These are phyloP conservation scores for Hirtodrosophila histrioides DNA, from an alignment of 2,888 invertebrate species.

Conservation along the genomic window DNA sequence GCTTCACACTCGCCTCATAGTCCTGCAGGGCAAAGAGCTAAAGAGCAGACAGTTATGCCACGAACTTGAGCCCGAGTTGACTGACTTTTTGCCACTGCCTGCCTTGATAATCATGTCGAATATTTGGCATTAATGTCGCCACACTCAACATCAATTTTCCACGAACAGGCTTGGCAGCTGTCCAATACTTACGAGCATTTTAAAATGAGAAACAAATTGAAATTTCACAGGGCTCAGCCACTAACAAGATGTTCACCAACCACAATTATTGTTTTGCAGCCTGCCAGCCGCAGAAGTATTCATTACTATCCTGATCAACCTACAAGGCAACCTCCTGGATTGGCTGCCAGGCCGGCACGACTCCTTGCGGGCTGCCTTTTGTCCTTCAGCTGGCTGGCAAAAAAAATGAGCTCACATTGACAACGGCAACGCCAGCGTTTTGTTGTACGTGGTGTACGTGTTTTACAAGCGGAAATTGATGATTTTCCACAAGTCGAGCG, in stretches of 20 bases:
- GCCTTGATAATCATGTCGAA: constrained; percentile 62
- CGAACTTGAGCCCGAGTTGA: constrained; percentile 31
- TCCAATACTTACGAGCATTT: constrained; percentile 51
- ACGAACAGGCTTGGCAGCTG: constrained; percentile 55
- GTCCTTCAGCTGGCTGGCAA: constrained; percentile 18
- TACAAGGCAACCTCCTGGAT: constrained; percentile 6
- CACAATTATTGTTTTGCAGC: constrained; percentile 63
- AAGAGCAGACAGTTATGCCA: constrained; percentile 29
- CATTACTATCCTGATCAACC: constrained; percentile 50
- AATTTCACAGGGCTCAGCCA: constrained; percentile 37
- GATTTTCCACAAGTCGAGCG: constrained; percentile 72
- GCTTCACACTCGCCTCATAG: background rate
- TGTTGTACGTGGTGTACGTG: constrained; percentile 68
- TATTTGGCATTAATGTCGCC: constrained; percentile 65
- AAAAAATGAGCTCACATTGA: constrained; percentile 57
- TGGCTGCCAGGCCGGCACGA: constrained; percentile 18
- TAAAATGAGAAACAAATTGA: constrained; percentile 12
- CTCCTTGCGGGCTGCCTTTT: constrained; percentile 24
- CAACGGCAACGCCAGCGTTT: constrained; percentile 47
- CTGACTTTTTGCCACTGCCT: constrained; percentile 45
- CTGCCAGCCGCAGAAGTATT: constrained; percentile 55
- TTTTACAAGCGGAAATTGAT: constrained; percentile 80
- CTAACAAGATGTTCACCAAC: constrained; percentile 60
- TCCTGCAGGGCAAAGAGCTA: constrained; percentile 15
- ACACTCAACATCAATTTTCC: constrained; percentile 55